phyloP scores from a whole-genome alignment of 2,888 invertebrate species.

The Rotaria macrura region DNA sequence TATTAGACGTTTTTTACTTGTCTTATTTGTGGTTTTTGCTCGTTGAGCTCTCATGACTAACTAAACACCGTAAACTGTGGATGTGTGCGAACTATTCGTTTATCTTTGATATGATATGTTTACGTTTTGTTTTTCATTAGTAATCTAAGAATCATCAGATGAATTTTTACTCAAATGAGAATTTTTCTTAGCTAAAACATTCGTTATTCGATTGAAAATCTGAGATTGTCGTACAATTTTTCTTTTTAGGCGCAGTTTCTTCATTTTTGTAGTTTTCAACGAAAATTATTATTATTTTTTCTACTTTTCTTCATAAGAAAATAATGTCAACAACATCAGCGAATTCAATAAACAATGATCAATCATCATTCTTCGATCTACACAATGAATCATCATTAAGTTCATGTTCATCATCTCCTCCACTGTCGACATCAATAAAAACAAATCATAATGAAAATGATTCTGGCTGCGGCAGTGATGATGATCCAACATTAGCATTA shows the following conservation, averaged over 20 bases:
- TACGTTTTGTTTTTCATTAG: too few species aligned
- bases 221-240: too few species aligned
- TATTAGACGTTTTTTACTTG: background rate
- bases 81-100: too few species aligned
- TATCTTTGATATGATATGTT: too few species aligned
- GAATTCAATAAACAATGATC: background rate
- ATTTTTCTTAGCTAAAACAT: too few species aligned
- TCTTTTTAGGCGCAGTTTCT: too few species aligned
- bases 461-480: background rate
- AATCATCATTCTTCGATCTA: background rate
- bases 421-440: background rate
- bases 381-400: background rate
- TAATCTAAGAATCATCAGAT: too few species aligned
- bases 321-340: background rate
- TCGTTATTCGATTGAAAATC: too few species aligned
- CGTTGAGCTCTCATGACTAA: background rate
- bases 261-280: background rate
- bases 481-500: background rate
- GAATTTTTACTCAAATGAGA: too few species aligned
- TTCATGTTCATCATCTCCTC: background rate
- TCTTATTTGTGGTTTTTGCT: background rate
- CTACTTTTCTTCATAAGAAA: too few species aligned
- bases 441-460: background rate
- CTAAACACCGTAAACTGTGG: background rate
- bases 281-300: background rate